Base-by-base conservation (phyloP, 2,113 vertebrate species). In the Ceyx cyanopectus region DNA sequence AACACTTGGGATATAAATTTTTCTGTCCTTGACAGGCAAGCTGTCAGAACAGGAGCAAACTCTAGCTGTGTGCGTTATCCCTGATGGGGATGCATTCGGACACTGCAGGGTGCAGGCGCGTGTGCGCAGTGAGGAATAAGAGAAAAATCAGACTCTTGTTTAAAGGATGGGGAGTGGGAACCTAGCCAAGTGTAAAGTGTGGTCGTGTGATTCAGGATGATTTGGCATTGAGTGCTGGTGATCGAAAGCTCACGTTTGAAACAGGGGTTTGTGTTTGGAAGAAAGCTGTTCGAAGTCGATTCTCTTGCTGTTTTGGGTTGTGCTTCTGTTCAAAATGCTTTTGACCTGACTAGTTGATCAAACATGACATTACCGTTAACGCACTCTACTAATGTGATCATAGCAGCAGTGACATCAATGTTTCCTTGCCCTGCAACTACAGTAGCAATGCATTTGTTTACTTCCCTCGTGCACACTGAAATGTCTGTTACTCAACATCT, bases 371-470 rank as follows among this genome's bases (percentile, higher is more conserved):
- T 94, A 82, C 45, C 1, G 5, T 87, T 93, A 94, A 90, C 15
- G 58, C 78, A 85, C 10, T 9, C 81, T 73, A 40, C 58, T 91
- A 87, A 93, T 90, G 77, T 95, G 95, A 91, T 92, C 86, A 63
- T 72, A 92, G 72, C 81, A 82, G 77, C 87, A 74, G 81, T 92
- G 93, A 90, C 95, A 95, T 93, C 83, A 85, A 34, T 88, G 90
- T 94, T 96, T 92, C 84, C 63, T 89, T 95, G 86, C 93, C 92
- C 91, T 82, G 90, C 73, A 93, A 94, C 91, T 94, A 92, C 79
- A 85, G 77, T 76, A 90, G 87, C 87, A 17, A 82, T 93, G 81
- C 73, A 77, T 94, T 97, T 96, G 95, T 96, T 95, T 96, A 91
- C 78, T 65, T 91, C 85, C 45, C 87, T 43, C 3, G 0, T 74